A percentile compares a stretch with the other conserved stretches of the same genome.
Evolutionary conservation across 2,113 vertebrate species (phyloP).

Genomic region (Passer montanus): DNA sequence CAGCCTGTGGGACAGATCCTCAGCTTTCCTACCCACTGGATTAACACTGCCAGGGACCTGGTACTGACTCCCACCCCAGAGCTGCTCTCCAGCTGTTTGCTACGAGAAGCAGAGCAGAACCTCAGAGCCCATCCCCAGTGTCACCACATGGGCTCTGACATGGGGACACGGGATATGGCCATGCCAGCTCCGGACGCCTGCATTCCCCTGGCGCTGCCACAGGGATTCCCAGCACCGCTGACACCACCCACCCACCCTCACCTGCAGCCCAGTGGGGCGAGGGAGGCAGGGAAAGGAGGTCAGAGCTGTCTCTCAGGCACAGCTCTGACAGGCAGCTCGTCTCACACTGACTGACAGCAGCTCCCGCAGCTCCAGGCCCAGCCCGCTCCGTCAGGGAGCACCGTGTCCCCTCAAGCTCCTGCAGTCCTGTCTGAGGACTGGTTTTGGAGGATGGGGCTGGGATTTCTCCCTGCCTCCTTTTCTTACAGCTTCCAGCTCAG

Average conservation of each 20-base stretch:
- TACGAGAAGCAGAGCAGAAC: background rate
- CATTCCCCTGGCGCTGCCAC: fast-evolving
- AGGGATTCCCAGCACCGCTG: background rate
- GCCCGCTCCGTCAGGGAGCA: background rate
- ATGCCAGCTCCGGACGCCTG: fast-evolving
- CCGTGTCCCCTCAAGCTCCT: fast-evolving
- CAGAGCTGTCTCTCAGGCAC: background rate
- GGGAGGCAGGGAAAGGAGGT: background rate
- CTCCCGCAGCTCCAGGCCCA: background rate
- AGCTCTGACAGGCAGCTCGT: background rate
- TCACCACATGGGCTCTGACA: background rate
- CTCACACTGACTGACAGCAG: background rate
- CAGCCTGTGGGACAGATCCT: background rate
- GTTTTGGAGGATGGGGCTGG: background rate
- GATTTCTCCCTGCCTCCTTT: background rate
- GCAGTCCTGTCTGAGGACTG: too few relatives aligned
- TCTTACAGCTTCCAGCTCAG: background rate
- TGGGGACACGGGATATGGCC: fast-evolving
- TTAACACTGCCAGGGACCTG: background rate
- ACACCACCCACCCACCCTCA: background rate
- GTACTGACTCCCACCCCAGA: background rate
- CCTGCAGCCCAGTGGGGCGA: fast-evolving
- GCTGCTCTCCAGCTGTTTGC: background rate
- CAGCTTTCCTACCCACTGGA: background rate
- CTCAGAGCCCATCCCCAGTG: background rate